Evolutionary conservation across 2,113 vertebrate genomes (phyloP), one percentile per base, ranked within the genome.

Genomic region (Sphaerodactylus townsendi): DNA sequence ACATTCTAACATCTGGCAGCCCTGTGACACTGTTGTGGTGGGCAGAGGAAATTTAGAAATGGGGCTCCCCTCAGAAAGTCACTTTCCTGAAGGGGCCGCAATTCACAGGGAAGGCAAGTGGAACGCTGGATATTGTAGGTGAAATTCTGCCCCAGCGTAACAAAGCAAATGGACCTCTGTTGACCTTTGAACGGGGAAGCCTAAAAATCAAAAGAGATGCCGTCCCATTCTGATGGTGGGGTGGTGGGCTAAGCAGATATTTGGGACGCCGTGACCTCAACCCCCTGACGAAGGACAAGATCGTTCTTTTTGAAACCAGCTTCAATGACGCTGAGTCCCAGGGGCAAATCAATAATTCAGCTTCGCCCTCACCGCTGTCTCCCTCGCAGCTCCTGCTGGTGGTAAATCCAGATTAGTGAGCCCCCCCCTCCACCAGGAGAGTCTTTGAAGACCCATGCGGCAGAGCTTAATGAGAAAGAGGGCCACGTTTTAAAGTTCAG

Each of bases 401-500:
- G 28, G 78, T 86, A 88, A 92, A 85, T 79, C 85, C 76, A 81
- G 80, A 89, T 88, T 81, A 82, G 53, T 59, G 78, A 74, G 3
- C 72, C 86, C 48, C 92, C n/a, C 72, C 50, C 10, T 39, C 87
- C 90, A 87, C 83, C 85, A 82, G 82, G 90, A 83, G 79, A 93
- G 70, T 82, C 85, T 92, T 91, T 91, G 86, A 59, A 91, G 89
- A 90, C 73, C 84, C 86, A 17, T 1, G 84, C 59, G 81, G 28
- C 88, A 91, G 75, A 93, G 85, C 80, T 79, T 90, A 91, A 93
- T 81, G 78, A 94, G 85, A 82, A 56, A 74, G 66, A 79, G 71
- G 83, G 39, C 73, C 81, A 68, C 78, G 76, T 79, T 91, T 79
- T 81, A 1, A 92, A 93, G 85, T 92, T 94, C 86, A 90, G 89